Evolutionary conservation across 2,797 vertebrate genomes (phyloP).

Genomic region (Microctenopoma lineatum): DNA sequence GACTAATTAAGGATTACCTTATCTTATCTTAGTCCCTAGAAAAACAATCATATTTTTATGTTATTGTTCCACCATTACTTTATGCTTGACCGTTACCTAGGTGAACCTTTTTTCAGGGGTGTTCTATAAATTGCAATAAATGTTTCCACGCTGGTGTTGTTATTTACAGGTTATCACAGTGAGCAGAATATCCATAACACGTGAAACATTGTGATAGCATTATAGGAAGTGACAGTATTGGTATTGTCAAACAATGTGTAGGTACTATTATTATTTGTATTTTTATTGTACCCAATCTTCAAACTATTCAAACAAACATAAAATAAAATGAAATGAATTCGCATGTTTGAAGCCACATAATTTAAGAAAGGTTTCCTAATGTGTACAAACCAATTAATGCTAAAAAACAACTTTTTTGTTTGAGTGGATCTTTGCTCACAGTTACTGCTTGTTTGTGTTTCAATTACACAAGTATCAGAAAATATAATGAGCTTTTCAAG

Average conservation of each 20-base stretch:
- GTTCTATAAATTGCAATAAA: neutral
- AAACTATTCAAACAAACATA: neutral
- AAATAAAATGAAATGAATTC: neutral
- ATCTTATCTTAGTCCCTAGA: no score
- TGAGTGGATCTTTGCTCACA: no score
- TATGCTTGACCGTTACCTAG: neutral
- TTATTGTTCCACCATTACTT: neutral
- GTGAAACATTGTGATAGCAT: neutral
- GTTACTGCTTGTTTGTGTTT: no score
- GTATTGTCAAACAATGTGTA: neutral
- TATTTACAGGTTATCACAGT: slow-evolving; percentile 6
- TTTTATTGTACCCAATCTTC: no score
- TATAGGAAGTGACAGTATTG: neutral
- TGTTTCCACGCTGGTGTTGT: slow-evolving; percentile 1
- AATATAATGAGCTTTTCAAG: slow-evolving; percentile 14
- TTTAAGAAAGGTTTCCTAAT: slow-evolving; percentile 1
- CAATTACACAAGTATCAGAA: neutral
- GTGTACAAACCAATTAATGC: slow-evolving; percentile 17
- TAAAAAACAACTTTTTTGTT: neutral
- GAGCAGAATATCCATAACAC: slow-evolving; percentile 18
- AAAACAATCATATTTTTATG: no score
- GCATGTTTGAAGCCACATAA: neutral
- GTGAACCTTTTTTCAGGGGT: neutral
- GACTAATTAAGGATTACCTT: no score
- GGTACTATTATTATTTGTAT: no score